phyloP scores from a whole-genome alignment of 2,888 invertebrate species.

The Eupithecia centaureata region DNA sequence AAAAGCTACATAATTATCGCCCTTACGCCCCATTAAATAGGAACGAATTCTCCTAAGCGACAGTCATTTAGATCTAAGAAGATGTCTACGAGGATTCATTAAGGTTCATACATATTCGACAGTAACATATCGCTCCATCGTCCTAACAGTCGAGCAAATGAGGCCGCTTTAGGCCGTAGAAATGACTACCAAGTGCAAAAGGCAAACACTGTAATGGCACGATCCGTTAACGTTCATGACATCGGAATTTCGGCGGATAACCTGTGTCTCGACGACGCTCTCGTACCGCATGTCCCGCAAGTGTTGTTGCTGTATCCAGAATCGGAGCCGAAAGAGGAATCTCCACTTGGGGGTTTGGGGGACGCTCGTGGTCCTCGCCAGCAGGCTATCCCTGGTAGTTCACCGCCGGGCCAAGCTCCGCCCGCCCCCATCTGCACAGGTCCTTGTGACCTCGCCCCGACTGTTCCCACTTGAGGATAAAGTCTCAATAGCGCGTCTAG shows the following conservation, averaged over 20 bases:
- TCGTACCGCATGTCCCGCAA: constrained; percentile 87
- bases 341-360: constrained; percentile 87
- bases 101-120: constrained; percentile 59
- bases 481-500: constrained; percentile 88
- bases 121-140: constrained; percentile 55
- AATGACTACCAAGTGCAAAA: constrained; percentile 70
- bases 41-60: constrained; percentile 58
- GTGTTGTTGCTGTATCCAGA: constrained; percentile 94
- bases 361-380: constrained; percentile 82
- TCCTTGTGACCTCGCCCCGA: constrained; percentile 80
- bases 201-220: constrained; percentile 37
- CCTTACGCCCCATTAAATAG: constrained; percentile 47
- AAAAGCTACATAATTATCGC: constrained; percentile 45
- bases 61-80: constrained; percentile 67
- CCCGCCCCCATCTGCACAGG: constrained; percentile 83
- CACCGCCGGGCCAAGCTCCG: constrained; percentile 88
- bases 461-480: constrained; percentile 89
- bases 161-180: constrained; percentile 74
- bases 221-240: constrained; percentile 71
- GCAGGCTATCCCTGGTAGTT: constrained; percentile 83
- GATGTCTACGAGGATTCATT: constrained; percentile 61
- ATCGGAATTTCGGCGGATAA: constrained; percentile 79
- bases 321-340: constrained; percentile 92
- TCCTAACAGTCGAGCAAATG: constrained; percentile 55
- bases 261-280: constrained; percentile 81